Evolutionary conservation across 2,113 vertebrate species (phyloP).

Genomic region (Gallinago media): DNA sequence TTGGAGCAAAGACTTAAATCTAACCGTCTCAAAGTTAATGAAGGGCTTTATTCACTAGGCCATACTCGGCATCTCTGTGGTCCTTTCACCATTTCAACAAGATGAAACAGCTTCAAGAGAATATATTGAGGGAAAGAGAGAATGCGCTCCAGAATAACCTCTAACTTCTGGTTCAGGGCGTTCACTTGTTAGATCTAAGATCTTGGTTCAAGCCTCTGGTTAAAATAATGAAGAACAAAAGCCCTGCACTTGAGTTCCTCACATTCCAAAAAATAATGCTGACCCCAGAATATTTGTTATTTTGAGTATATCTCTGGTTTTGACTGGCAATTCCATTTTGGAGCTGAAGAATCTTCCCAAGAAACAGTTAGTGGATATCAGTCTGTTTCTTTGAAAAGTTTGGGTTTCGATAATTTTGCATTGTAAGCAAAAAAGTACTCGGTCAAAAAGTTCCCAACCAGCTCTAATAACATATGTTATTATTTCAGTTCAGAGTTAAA

Average conservation of each 20-base stretch:
- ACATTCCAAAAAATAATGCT: neutral
- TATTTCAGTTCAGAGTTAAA: constrained; percentile 14
- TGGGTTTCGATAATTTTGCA: neutral
- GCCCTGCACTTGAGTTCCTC: neutral
- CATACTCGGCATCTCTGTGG: neutral
- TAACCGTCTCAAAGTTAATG: neutral
- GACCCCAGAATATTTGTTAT: neutral
- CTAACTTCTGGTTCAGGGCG: neutral
- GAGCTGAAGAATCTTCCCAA: neutral
- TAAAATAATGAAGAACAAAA: neutral
- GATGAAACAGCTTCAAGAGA: constrained; percentile 16
- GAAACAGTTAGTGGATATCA: neutral
- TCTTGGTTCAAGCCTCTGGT: neutral
- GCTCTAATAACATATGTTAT: constrained; percentile 29
- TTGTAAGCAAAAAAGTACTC: neutral
- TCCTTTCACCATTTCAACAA: neutral
- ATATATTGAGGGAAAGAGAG: neutral
- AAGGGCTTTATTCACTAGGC: neutral
- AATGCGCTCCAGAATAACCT: neutral
- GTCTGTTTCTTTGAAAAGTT: neutral
- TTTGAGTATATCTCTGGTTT: neutral
- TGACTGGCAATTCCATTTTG: neutral
- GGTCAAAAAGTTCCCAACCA: constrained; percentile 52
- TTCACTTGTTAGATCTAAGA: neutral
- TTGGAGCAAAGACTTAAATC: neutral